Base-by-base conservation (phyloP, 2,888 invertebrate genomes). In the Drosophila pseudotakahashii region DNA sequence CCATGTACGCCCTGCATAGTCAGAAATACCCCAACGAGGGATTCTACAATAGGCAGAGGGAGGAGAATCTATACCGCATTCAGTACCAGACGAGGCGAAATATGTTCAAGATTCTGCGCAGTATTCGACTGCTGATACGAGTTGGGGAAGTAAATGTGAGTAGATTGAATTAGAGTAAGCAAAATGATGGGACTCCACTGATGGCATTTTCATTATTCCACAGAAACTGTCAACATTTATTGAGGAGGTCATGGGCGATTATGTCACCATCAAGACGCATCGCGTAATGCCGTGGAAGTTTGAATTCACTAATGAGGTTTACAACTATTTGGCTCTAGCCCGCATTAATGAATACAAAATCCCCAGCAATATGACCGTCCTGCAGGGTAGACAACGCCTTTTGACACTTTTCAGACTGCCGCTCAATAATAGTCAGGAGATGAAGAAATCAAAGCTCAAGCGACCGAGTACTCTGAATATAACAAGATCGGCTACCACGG, bases 231-330 rank as follows among this genome's bases (percentile, higher is more conserved):
- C 81, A 0, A 68, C 71, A 7, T 91, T 81, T 53, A 77, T 91
- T 6, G 91, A 91, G 63, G 81, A 86, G 30, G 80, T 89, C 3
- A 89, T 91, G 89, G 89, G 91, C 4, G 83, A 90, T 50, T 92
- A 90, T 73, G 86, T 91, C 0, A 82, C 89, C 6, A 71, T 88
- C 7, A 92, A 92, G 71, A 91, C 91, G 0, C 63, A 82, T 37
- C 90, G 91, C 14, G 81, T 91, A 3, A 90, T 92, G 90, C 91
- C 92, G 9, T 90, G 92, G 89, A 92, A 90, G 73, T 91, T 91
- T 74, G 90, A 91, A 74, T 92, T 91, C 60, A 81, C 89, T 23
- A 90, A 91, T 73, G 92, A 92, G 75, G 89, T 92, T 26, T 91
- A 90, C 58, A 91, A 92, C 73, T 85, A 87, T 7, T 54, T 91